A percentile compares a stretch with the other conserved stretches of the same genome.
Conservation (phyloP, 2,113 vertebrate species). For the Fregetta grallaria region DNA sequence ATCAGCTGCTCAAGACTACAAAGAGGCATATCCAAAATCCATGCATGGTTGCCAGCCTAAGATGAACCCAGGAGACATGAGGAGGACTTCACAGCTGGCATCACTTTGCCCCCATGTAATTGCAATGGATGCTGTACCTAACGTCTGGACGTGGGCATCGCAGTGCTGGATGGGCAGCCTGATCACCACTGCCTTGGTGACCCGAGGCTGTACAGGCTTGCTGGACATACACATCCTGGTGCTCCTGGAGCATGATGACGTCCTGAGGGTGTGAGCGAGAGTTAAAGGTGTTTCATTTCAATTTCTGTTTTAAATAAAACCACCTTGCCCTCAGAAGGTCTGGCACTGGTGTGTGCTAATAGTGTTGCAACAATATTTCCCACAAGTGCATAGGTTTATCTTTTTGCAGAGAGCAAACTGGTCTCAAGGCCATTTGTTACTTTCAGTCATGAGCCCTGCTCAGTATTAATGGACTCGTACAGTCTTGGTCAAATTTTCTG, state of each 20-base stretch:
- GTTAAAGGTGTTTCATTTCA: background rate
- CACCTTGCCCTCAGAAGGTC: background rate
- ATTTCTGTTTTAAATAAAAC: background rate
- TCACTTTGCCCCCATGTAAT: background rate
- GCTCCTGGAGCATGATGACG: background rate
- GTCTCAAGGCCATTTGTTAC: background rate
- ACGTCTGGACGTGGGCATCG: fast-evolving
- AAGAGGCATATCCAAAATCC: background rate
- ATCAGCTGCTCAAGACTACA: background rate
- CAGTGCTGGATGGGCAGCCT: background rate
- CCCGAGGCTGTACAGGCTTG: background rate
- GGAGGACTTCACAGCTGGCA: background rate
- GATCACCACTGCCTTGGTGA: background rate
- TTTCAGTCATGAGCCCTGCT: background rate
- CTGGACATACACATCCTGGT: fast-evolving
- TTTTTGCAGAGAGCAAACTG: background rate
- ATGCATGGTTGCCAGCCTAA: background rate
- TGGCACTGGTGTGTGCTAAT: too few species aligned
- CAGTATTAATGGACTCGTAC: background rate
- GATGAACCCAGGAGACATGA: background rate
- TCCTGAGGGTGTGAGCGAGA: fast-evolving
- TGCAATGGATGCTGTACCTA: background rate
- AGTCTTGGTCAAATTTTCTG: background rate
- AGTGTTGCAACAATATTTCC: background rate
- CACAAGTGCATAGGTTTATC: background rate